Conservation (phyloP, 2,113 vertebrate species). For the Pygoscelis antarcticus region DNA sequence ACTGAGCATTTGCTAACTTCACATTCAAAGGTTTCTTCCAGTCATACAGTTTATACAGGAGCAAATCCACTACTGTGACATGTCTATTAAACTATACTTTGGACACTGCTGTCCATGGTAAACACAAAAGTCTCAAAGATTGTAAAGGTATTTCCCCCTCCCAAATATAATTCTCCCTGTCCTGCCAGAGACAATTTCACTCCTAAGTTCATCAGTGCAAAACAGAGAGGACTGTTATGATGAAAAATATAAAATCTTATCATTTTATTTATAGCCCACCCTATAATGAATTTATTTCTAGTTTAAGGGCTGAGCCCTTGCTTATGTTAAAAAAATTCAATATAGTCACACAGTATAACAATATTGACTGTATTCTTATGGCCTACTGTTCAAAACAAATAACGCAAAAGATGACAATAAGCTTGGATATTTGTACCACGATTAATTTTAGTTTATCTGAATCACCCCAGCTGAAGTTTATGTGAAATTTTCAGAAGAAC, state of each 20-base stretch:
- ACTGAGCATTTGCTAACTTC: not conserved
- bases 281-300: not conserved
- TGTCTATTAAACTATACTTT: not conserved
- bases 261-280: not conserved
- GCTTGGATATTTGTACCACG: not conserved
- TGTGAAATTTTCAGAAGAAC: not conserved
- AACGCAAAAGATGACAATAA: not conserved
- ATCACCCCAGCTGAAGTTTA: not conserved
- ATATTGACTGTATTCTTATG: not conserved
- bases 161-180: not conserved
- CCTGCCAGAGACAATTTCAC: not conserved
- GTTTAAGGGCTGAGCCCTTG: not conserved
- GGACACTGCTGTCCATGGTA: not conserved
- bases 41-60: not conserved
- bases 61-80: not conserved
- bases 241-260: not conserved
- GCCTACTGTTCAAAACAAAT: not conserved
- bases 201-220: not conserved
- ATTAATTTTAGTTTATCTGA: not conserved
- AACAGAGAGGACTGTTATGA: not conserved
- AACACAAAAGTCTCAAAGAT: not conserved
- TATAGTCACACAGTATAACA: not conserved
- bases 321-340: not conserved
- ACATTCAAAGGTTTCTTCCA: not conserved
- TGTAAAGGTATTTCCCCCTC: not conserved